These are phyloP conservation scores for Plemyria rubiginata DNA, from an alignment of 2,888 invertebrate genomes.

Conservation along the genomic window DNA sequence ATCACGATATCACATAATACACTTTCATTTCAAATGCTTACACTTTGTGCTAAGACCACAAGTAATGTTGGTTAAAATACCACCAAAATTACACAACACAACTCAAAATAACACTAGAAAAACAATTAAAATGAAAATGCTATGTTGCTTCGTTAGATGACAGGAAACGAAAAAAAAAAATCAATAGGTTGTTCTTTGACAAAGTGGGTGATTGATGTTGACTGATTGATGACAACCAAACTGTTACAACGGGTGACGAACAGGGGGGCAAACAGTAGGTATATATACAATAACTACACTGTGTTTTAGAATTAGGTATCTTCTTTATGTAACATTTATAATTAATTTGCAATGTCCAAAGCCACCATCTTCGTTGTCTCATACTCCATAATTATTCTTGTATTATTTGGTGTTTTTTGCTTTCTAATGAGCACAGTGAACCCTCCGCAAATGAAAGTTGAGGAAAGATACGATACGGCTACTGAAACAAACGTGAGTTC, in stretches of 20 bases:
- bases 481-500: too few species aligned
- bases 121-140: too few species aligned
- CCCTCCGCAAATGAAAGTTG: conserved; percentile 41
- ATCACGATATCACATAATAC: too few species aligned
- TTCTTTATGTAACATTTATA: conserved; percentile 10
- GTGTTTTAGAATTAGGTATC: neutral
- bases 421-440: conserved; percentile 56
- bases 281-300: neutral
- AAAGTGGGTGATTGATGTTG: neutral
- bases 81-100: too few species aligned
- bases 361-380: conserved; percentile 34
- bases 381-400: conserved; percentile 42
- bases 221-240: neutral
- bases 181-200: too few species aligned
- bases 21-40: too few species aligned
- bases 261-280: too few species aligned
- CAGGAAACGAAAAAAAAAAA: too few species aligned
- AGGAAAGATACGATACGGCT: neutral
- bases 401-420: conserved; percentile 47
- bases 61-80: too few species aligned
- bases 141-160: too few species aligned
- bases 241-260: neutral
- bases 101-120: too few species aligned
- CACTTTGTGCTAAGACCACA: too few species aligned
- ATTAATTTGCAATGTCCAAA: conserved; percentile 40